Evolutionary conservation across 1,140 invertebrate species (phyloP), one percentile per base, ranked within the genome.

Genomic region (Nasonia giraulti): DNA sequence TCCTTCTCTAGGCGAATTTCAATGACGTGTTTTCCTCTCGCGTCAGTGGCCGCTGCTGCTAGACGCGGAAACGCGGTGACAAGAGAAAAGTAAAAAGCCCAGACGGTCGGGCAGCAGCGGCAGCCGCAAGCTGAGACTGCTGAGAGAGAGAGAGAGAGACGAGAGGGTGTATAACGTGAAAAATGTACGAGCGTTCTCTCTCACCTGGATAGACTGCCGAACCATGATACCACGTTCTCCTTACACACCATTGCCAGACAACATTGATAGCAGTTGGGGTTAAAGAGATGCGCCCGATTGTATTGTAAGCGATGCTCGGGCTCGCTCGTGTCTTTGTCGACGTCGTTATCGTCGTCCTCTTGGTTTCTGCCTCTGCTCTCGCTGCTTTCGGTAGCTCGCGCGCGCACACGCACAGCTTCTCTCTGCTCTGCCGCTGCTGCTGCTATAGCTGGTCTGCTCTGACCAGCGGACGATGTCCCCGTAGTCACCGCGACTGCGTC

Each of bases 161-260:
- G 80, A n/a, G 55, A 62, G 55, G 55, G 55, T 62, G 55, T 62
- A 27, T 27, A 62, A 7, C 55, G 20, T 62, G 55, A 62, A 62
- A 62, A 62, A 62, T 62, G 55, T 62, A 62, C 17, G 55, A 17
- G 55, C 55, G 55, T 62, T 62, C 55, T 62, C 82, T 62, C 87
- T 91, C 89, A 93, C 92, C 92, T 93, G 91, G 92, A 92, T 93
- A 98, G 96, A 95, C 96, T 96, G 95, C 97, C 97, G 96, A 98
- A 98, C 95, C 94, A 97, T 96, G 95, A 97, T 96, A 95, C 98
- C 97, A 95, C 95, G 94, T 97, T 96, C 95, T 98, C 97, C 95
- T 98, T 98, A 95, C 96, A 97, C 96, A 98, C 97, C 97, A 98
- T 98, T 95, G 94, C 95, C 94, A 94, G 95, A 95, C 94, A 94